Conservation (phyloP, 1,140 invertebrate species). For the Caenorhabditis inopinata region DNA sequence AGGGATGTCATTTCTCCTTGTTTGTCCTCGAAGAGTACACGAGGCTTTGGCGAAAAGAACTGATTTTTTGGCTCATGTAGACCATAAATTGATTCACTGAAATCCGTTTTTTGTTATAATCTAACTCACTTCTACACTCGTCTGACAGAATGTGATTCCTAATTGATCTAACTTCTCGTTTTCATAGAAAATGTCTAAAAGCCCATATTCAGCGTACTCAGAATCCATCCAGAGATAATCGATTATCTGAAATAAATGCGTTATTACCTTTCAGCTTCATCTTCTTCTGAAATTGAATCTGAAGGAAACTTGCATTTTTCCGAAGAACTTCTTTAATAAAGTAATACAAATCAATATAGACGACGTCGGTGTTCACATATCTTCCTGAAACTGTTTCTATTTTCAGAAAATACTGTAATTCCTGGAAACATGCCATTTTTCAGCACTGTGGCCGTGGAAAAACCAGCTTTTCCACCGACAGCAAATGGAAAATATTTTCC, state of each 20-base stretch:
- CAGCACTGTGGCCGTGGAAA: slow-evolving; percentile 1
- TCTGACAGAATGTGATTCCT: slow-evolving; percentile 5
- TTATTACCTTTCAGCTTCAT: background rate
- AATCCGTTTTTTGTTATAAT: too few relatives aligned
- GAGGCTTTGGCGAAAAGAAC: too few relatives aligned
- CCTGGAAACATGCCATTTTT: background rate
- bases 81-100: too few relatives aligned
- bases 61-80: too few relatives aligned
- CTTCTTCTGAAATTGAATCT: background rate
- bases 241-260: background rate
- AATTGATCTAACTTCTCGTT: background rate
- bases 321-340: background rate
- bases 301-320: background rate
- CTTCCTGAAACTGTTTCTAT: background rate
- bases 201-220: slow-evolving; percentile 4
- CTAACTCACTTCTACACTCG: background rate
- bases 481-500: slow-evolving; percentile 30
- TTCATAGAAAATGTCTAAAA: background rate
- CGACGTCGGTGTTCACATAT: background rate
- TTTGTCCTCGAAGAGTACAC: too few relatives aligned
- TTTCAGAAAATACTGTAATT: background rate
- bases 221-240: slow-evolving; percentile 4
- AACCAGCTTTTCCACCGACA: background rate
- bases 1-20: background rate
- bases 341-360: background rate